Percentiles rank a stretch among this genome's conserved stretches.
phyloP scores from a whole-genome alignment of 2,888 invertebrate genomes.

The Polyploca ridens region DNA sequence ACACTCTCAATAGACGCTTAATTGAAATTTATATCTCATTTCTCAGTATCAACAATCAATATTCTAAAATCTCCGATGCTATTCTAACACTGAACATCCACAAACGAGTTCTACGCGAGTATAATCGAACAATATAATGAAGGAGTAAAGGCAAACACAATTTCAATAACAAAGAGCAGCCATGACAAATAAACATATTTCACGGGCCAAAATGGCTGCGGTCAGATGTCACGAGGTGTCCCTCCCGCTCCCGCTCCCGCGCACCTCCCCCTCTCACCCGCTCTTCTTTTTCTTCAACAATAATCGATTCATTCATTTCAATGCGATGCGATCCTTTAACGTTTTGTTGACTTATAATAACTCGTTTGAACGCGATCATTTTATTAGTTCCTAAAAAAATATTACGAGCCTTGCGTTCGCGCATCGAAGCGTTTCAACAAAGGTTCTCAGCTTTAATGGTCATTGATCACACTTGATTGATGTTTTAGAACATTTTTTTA shows the following conservation, averaged over 20 bases:
- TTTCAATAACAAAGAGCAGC: conserved; percentile 83
- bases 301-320: conserved; percentile 79
- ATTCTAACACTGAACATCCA: conserved; percentile 75
- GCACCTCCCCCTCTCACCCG: conserved; percentile 30
- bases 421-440: too few species aligned
- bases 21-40: conserved; percentile 84
- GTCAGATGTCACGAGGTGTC: conserved; percentile 79
- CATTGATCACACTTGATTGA: too few species aligned
- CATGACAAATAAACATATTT: conserved; percentile 85
- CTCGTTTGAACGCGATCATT: conserved; percentile 29
- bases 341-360: conserved; percentile 46
- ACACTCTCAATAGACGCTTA: conserved; percentile 76
- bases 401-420: too few species aligned
- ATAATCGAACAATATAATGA: conserved; percentile 84
- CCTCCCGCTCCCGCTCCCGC: conserved; percentile 52
- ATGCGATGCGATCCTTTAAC: conserved; percentile 66
- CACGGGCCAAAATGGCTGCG: conserved; percentile 83
- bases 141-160: conserved; percentile 84
- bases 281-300: conserved; percentile 70
- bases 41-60: conserved; percentile 84
- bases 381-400: conserved; percentile 7
- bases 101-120: conserved; percentile 79
- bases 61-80: conserved; percentile 79
- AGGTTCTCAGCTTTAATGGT: too few species aligned
- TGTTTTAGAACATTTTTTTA: too few species aligned